Evolutionary conservation across 1,140 invertebrate genomes (phyloP).

Genomic region (Agrypnia vestita): DNA sequence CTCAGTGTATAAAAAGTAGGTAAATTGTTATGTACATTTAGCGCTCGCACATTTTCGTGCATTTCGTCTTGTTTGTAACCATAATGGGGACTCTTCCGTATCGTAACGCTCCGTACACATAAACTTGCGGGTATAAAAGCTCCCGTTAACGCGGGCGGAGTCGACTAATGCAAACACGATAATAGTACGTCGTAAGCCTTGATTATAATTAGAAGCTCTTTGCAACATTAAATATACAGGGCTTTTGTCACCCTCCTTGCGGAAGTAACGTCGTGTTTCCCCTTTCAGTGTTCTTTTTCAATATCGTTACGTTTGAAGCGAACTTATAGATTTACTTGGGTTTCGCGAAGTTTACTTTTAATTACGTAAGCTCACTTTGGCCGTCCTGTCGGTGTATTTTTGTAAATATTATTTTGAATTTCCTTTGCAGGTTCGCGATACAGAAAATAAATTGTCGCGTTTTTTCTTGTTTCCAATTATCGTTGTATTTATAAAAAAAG

Average conservation of each 20-base stretch:
- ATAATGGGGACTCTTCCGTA: background rate
- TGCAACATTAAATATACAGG: slow-evolving; percentile 30
- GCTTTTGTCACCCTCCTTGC: background rate
- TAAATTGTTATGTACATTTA: background rate
- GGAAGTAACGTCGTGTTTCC: background rate
- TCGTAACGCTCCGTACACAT: background rate
- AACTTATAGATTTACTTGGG: background rate
- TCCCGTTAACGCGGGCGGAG: background rate
- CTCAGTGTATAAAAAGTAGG: too few relatives aligned
- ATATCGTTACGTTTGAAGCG: too few relatives aligned
- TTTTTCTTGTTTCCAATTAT: too few relatives aligned
- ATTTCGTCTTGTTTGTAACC: background rate
- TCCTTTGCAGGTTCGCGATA: too few relatives aligned
- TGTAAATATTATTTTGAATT: background rate
- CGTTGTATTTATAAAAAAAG: too few relatives aligned
- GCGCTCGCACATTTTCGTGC: background rate
- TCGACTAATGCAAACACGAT: slow-evolving; percentile 5
- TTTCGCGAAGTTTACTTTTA: background rate
- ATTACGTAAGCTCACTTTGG: background rate
- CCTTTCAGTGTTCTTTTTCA: too few relatives aligned
- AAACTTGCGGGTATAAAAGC: background rate
- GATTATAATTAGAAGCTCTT: slow-evolving; percentile 36
- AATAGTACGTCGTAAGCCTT: slow-evolving; percentile 37
- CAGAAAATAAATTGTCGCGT: too few relatives aligned
- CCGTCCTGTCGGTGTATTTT: background rate